phyloP scores from a whole-genome alignment of 2,113 vertebrate genomes.

The Noturus placidus region DNA sequence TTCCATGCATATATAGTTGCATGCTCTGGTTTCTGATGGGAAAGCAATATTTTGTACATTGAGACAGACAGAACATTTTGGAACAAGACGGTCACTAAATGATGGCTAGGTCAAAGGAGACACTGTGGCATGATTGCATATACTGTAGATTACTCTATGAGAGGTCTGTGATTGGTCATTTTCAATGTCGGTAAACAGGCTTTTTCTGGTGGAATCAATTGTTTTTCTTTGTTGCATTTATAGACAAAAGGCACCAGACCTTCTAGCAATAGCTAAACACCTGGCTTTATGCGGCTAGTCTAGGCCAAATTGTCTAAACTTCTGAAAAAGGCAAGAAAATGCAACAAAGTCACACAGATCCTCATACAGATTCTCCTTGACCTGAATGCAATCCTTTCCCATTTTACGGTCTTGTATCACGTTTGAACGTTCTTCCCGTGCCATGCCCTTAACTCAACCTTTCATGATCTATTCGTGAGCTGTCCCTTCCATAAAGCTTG shows the following conservation, averaged over 20 bases:
- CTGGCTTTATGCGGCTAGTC: background rate
- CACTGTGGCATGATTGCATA: background rate
- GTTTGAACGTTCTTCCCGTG: background rate
- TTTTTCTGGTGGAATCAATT: background rate
- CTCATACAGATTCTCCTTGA: background rate
- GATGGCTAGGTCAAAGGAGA: background rate
- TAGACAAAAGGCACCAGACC: background rate
- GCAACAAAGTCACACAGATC: background rate
- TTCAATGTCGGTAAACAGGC: background rate
- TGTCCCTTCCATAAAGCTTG: constrained; percentile 40
- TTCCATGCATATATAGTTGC: background rate
- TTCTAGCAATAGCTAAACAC: background rate
- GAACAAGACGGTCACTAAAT: background rate
- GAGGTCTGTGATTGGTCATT: background rate
- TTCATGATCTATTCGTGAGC: constrained; percentile 16
- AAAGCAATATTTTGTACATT: background rate
- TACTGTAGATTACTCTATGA: background rate
- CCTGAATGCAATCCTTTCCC: background rate
- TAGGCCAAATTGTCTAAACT: background rate
- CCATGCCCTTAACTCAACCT: constrained; percentile 30
- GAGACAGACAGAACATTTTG: background rate
- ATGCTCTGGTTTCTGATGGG: background rate
- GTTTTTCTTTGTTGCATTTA: background rate
- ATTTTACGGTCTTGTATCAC: background rate
- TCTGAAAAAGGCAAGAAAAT: background rate